Percentiles rank a stretch among this genome's conserved stretches.
Evolutionary conservation across 1,140 invertebrate species (phyloP).

Genomic region (Bombus haemorrhoidalis): DNA sequence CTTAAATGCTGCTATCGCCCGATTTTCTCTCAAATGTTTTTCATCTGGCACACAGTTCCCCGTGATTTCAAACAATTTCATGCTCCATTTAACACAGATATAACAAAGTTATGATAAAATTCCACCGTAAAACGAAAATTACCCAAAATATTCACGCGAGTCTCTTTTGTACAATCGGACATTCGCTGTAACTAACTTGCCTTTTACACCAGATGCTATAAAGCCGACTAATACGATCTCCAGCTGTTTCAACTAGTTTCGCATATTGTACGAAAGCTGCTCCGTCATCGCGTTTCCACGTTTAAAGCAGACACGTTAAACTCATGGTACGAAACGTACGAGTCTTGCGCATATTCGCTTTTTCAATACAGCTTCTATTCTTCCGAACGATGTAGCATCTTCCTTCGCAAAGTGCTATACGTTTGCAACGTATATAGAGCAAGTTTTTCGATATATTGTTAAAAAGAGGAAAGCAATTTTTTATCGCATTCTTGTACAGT

Average conservation of each 20-base stretch:
- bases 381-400: background rate
- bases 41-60: background rate
- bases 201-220: slow-evolving; percentile 6
- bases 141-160: background rate
- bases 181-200: slow-evolving; percentile 12
- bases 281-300: background rate
- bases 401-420: background rate
- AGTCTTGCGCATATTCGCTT: background rate
- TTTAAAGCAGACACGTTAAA: background rate
- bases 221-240: slow-evolving; percentile 29
- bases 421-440: too few relatives aligned
- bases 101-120: too few relatives aligned
- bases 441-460: too few relatives aligned
- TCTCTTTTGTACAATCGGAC: background rate
- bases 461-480: too few relatives aligned
- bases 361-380: background rate
- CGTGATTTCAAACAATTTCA: background rate
- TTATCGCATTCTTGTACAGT: too few relatives aligned
- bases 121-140: background rate
- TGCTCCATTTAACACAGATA: background rate
- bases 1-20: background rate
- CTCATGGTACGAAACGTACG: background rate
- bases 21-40: background rate
- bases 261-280: slow-evolving; percentile 10
- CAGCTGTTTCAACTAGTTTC: slow-evolving; percentile 37